Percentiles rank a stretch among this genome's conserved stretches.
Conservation (phyloP, 2,797 vertebrate species). For the Sebastes itinus region DNA sequence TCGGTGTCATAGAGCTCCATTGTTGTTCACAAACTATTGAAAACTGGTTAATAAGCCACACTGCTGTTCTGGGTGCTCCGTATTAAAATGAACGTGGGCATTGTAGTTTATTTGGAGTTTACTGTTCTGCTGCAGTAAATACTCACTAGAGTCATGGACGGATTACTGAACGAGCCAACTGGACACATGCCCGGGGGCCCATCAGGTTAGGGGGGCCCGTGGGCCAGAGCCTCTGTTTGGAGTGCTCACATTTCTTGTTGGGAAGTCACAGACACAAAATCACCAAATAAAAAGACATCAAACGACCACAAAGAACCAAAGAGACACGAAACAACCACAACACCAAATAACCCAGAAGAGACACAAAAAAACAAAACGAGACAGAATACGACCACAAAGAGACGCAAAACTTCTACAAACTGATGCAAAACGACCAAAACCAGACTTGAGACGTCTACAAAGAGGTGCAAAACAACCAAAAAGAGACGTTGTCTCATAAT, state of each 20-base stretch:
- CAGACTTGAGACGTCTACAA: too few species aligned
- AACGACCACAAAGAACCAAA: too few species aligned
- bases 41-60: too few species aligned
- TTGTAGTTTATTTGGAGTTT: neutral
- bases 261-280: neutral
- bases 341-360: too few species aligned
- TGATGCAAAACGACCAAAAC: too few species aligned
- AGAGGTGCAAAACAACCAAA: too few species aligned
- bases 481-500: neutral
- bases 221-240: neutral
- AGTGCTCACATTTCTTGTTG: neutral
- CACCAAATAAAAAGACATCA: neutral
- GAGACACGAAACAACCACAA: too few species aligned
- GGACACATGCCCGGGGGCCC: neutral
- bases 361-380: neutral
- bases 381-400: neutral
- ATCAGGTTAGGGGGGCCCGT: too few species aligned
- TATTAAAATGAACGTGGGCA: neutral
- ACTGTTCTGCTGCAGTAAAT: neutral
- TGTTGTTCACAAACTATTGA: too few species aligned
- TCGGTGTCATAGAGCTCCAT: neutral
- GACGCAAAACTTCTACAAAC: too few species aligned
- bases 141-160: neutral
- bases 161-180: neutral
- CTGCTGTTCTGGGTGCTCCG: neutral